Base-by-base conservation (phyloP, 2,888 invertebrate species). In the Drosophila helvetica region DNA sequence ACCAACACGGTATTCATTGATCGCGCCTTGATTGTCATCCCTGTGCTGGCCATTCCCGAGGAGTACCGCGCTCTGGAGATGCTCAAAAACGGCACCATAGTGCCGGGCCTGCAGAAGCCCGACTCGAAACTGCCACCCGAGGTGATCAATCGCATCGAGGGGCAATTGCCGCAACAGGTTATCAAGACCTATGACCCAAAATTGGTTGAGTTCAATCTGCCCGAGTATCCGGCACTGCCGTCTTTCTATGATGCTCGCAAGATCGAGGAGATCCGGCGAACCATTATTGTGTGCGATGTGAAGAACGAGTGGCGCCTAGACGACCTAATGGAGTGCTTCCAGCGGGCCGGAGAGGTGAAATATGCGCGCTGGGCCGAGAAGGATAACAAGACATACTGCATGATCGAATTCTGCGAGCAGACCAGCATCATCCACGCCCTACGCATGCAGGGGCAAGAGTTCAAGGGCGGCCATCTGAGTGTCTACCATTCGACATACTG, bases 1-100 rank as follows among this genome's bases (percentile, higher is more conserved):
- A 99, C 98, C 15, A 99, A 99, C 91, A 99, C 99, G 0, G 99
- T 99, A 12, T 99, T 99, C 91, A 98, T 99, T 86, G 99, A 99
- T 92, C 94, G 99, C 65, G 99, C 99, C 1, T 92, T 99, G 52
- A 98, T 99, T 77, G 98, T 99, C 52, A 96, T 98, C 62, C 99
- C 99, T 0, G 96, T 97, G 86, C 94, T 95, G 89, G 96, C 94
- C 89, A 98, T 99, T 89, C 99, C 99, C 0, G 99, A 99, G 91
- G 99, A 99, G 92, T 96, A 96, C 85, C 95, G 96, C 78, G 99
- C 98, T 0, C 92, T 99, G 77, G 98, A 98, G 91, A 95, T 98
- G 93, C 96, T 98, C 0, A 96, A 96, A 80, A 97, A 98, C 86
- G 96, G 98, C 0, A 96, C 96, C 0, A 94, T 97, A 80, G 96